A percentile compares a stretch with the other conserved stretches of the same genome.
Conservation (phyloP, 2,888 invertebrate genomes). For the Pristionchus arcanus region DNA sequence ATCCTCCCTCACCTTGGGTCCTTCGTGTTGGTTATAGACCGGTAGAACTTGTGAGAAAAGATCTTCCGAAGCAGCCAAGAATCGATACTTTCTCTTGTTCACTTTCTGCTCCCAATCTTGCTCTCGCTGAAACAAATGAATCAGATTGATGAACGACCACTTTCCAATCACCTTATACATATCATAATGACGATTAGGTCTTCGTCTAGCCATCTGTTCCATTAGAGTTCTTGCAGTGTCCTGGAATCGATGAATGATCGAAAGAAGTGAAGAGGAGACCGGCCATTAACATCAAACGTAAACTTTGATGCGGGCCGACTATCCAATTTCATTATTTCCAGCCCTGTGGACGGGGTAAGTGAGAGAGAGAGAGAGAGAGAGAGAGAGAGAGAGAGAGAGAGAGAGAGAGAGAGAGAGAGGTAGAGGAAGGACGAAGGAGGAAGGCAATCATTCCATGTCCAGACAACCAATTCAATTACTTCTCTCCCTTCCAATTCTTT, state of each 20-base stretch:
- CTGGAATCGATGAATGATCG: constrained; percentile 35
- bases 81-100: constrained; percentile 83
- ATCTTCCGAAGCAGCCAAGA: constrained; percentile 95
- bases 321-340: constrained; percentile 55
- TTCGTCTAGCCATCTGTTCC: constrained; percentile 88
- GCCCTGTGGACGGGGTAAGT: constrained; percentile 53
- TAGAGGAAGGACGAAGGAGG: background rate
- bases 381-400: background rate
- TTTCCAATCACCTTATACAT: constrained; percentile 34
- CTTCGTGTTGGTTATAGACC: constrained; percentile 48
- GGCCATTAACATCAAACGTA: constrained; percentile 24
- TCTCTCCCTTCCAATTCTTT: background rate
- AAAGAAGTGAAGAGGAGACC: background rate
- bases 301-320: constrained; percentile 50
- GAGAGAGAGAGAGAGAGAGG: constrained; percentile 24
- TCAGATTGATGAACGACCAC: background rate
- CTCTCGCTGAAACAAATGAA: constrained; percentile 92
- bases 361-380: constrained; percentile 17
- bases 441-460: constrained; percentile 32
- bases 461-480: constrained; percentile 46
- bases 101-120: constrained; percentile 84
- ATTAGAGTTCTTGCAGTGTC: constrained; percentile 86
- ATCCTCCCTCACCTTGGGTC: constrained; percentile 44
- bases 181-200: background rate
- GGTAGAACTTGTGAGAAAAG: constrained; percentile 93